Conservation (phyloP, 2,113 vertebrate genomes). For the Podarcis muralis region DNA sequence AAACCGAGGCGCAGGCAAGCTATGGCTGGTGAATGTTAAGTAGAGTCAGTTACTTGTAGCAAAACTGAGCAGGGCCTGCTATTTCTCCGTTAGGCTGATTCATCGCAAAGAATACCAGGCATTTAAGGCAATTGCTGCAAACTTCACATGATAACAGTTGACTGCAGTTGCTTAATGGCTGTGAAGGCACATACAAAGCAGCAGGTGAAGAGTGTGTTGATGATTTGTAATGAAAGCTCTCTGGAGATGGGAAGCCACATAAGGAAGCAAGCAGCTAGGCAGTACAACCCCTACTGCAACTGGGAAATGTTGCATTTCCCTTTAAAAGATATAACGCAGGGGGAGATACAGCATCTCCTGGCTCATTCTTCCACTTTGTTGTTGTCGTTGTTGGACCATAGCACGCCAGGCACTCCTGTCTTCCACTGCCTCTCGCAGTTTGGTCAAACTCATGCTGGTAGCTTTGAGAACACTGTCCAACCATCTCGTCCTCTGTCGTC, state of each 20-base stretch:
- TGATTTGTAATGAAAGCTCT: conserved; percentile 3
- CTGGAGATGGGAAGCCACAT: neutral
- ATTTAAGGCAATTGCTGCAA: conserved; percentile 49
- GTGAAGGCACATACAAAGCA: neutral
- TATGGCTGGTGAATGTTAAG: conserved; percentile 62
- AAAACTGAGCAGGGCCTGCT: conserved; percentile 17
- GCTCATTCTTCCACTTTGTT: neutral
- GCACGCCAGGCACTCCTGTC: too few species aligned
- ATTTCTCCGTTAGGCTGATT: conserved; percentile 57
- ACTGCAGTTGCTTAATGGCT: conserved; percentile 29
- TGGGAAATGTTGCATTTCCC: neutral
- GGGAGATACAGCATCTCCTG: too few species aligned
- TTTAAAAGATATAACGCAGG: neutral
- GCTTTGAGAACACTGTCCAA: too few species aligned
- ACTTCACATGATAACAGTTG: conserved; percentile 45
- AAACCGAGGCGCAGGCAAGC: conserved; percentile 43
- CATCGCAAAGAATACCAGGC: conserved; percentile 51
- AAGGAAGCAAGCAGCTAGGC: neutral
- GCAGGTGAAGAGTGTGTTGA: conserved; percentile 37
- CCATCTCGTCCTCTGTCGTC: too few species aligned
- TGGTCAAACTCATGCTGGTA: too few species aligned
- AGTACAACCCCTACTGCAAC: neutral
- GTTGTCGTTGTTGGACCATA: too few species aligned
- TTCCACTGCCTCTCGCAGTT: too few species aligned
- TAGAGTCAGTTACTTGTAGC: conserved; percentile 28